Base-by-base conservation (phyloP, 2,113 vertebrate species). In the Scalopus aquaticus region DNA sequence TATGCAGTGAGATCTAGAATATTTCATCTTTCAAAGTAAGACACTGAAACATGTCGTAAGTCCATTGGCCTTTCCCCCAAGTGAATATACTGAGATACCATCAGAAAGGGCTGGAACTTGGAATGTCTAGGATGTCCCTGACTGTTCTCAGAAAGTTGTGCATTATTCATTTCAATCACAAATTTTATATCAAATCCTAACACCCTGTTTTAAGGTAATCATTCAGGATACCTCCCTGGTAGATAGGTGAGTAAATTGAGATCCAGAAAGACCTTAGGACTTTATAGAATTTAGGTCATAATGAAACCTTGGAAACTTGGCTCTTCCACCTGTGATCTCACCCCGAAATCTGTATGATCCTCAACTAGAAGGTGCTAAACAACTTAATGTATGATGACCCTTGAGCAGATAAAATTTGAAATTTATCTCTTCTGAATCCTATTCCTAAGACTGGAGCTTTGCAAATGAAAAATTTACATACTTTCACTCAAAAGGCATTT, bases 401-500 rank as follows among this genome's bases (percentile, higher is more conserved):
- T 46, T 74, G 80, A 64, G 56, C 85, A 95, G n/a, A 54, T 67
- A 76, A 83, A 85, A 22, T 77, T 64, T 76, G 77, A 83, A 78
- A 64, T 56, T 15, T 4, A 30, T 81, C 30, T 74, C 39, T 92
- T 88, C 49, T 65, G 13, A 79, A 80, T 93, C 60, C 39, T 93
- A 9, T 56, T 91, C 12, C 54, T 81, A 67, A 95, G 64, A 87
- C 17, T 95, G 65, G 26, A 95, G 17, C 19, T 87, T 76, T 54
- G 28, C 19, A 90, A 42, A 70, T 62, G 60, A 74, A 86, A 65
- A 85, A 39, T 26, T 44, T 78, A 69, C 5, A 3, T 64, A 32
- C 6, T 30, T 92, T 95, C 58, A 90, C 80, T 96, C 49, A 84
- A 91, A 77, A 88, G 39, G 8, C n/a, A 24, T 93, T 90, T 83